Percentiles rank a stretch among this genome's conserved stretches.
Evolutionary conservation across 2,797 vertebrate species (phyloP).

Genomic region (Parambassis ranga): DNA sequence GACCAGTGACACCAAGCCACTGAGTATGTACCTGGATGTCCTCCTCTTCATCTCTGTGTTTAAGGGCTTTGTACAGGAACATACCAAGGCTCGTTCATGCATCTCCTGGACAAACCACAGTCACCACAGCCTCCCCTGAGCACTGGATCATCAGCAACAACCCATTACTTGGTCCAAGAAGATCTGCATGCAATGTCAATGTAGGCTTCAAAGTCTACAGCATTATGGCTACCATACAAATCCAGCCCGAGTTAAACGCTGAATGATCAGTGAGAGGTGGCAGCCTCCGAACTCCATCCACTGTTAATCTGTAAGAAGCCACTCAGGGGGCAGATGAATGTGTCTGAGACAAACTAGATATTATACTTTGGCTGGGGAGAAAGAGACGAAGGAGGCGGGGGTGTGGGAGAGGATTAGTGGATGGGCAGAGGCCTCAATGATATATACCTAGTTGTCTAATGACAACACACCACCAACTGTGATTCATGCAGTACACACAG

Average conservation of each 20-base stretch:
- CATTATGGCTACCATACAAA: slow-evolving; percentile 30
- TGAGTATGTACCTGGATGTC: slow-evolving; percentile 71
- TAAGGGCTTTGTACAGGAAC: slow-evolving; percentile 84
- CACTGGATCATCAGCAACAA: slow-evolving; percentile 40
- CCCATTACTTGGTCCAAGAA: slow-evolving; percentile 9
- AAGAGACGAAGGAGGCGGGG: slow-evolving; percentile 58
- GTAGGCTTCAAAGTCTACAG: slow-evolving; percentile 64
- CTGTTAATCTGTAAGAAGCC: slow-evolving; percentile 78
- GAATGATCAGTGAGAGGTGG: slow-evolving; percentile 64
- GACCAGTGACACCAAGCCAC: slow-evolving; percentile 20
- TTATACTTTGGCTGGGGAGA: slow-evolving; percentile 66
- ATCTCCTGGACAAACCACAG: slow-evolving; percentile 73
- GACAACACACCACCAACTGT: slow-evolving; percentile 66
- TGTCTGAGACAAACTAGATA: slow-evolving; percentile 78
- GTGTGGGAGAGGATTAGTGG: slow-evolving; percentile 69
- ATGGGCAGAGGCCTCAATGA: slow-evolving; percentile 75
- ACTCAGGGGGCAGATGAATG: slow-evolving; percentile 74
- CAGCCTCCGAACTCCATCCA: slow-evolving; percentile 58
- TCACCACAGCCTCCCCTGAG: slow-evolving; percentile 50
- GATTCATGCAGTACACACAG: slow-evolving; percentile 60
- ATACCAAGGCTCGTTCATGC: slow-evolving; percentile 73
- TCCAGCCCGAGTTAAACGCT: slow-evolving; percentile 67
- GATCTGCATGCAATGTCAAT: slow-evolving; percentile 18
- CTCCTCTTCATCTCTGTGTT: slow-evolving; percentile 81
- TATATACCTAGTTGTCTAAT: slow-evolving; percentile 68